Evolutionary conservation across 2,888 invertebrate genomes (phyloP), one percentile per base, ranked within the genome.

Genomic region (Protonemura montana): DNA sequence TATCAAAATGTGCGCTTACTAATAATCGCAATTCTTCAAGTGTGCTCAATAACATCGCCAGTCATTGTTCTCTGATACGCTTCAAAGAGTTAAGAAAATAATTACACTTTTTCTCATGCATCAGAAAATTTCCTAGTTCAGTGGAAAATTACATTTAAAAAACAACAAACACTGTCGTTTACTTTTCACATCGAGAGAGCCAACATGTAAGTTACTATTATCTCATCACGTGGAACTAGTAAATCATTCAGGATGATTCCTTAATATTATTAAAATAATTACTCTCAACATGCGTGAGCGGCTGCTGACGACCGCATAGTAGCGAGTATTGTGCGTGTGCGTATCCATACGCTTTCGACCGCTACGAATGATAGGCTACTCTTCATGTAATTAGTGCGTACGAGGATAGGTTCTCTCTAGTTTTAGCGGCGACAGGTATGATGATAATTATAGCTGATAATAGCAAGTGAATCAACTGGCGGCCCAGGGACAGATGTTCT

Each of bases 221-320:
- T 78, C 28, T 28, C 78, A 78, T 78, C 78, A 27, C 27, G 13
- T 27, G 27, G n/a, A 78, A 21, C 59, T 21, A 59, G 59, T 59
- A 78, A 78, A 78, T 28, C 26, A 78, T 59, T 3, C 82, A 83
- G 42, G 26, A 41, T 41, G 82, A 83, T 30, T 41, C 35, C 21
- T 41, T 83, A 83, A 35, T 41, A 42, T n/a, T 25, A 27, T 83
- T 83, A 83, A 83, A 83, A 83, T 83, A 83, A 83, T 83, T 83
- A 83, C 82, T 26, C 82, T n/a, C 82, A 28, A 26, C 27, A 83
- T 83, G 82, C 82, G 82, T 83, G 82, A 30, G 42, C 81, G 13
- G 28, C 81, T 83, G 82, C 16, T 30, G 30, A 41, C 25, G 82
- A 26, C 5, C 30, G 16, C 82, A 7, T 29, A 25, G 6, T n/a